Base-by-base conservation (phyloP, 2,113 vertebrate genomes). In the Acrocephalus kingi region DNA sequence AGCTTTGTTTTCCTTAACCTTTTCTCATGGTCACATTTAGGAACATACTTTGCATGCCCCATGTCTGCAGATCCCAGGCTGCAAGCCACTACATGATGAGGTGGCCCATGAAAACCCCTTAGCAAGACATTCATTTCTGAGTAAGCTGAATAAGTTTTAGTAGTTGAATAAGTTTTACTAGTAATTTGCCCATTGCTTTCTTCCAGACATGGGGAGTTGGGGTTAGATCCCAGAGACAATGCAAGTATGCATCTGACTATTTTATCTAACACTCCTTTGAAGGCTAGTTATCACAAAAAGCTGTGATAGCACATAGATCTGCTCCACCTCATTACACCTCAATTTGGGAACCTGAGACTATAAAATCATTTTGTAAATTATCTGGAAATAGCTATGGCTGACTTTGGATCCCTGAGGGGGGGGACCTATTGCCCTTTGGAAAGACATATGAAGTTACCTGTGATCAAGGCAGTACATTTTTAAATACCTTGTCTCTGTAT, bases 351-450 rank as follows among this genome's bases (percentile, higher is more conserved):
- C 62, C 46, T 51, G 89, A 85, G 59, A 52, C 58, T 89, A 61
- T 85, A 91, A 85, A 93, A 81, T 62, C 1, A 1, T 95, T 91
- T 76, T 0, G 1, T 82, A 91, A 85, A 89, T 91, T 93, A 59
- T 71, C 85, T 91, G 68, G 56, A 90, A 92, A 94, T 69, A 90
- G 31, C 66, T 94, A 23, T 81, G 68, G 69, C 68, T 96, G 85
- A 83, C 63, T 87, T 84, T 88, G 48, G 52, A 84, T 81, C 69
- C 69, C 24, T 0, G 37, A 48, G 24, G 13, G n/a, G 30, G 30
- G 17, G 68, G 75, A 61, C 35, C 41, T 86, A 55, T 46, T 84
- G 88, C 55, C 85, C 92, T 92, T 84, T 93, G 67, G 63, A 74
- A 90, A 92, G 93, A 62, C 39, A 22, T 55, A 77, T 45, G 79